phyloP scores from a whole-genome alignment of 2,797 vertebrate genomes.

The Salarias fasciatus region DNA sequence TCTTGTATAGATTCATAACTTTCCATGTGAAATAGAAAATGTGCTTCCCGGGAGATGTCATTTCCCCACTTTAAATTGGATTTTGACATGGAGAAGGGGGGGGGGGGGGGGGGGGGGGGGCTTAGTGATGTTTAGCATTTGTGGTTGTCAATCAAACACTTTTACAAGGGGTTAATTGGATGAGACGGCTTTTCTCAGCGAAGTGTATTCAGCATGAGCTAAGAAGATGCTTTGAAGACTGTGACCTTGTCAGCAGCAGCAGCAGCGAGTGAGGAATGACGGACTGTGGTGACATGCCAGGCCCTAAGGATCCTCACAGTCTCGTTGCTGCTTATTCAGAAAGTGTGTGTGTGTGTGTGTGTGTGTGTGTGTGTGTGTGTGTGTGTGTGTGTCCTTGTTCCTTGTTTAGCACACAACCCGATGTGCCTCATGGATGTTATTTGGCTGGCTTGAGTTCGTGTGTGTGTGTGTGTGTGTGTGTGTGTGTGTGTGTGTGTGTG shows the following conservation, averaged over 20 bases:
- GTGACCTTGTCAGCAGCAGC: constrained; percentile 70
- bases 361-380: constrained; percentile 9
- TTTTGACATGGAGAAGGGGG: constrained; percentile 25
- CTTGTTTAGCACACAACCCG: no score
- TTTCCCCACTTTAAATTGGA: constrained; percentile 1
- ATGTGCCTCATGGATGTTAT: no score
- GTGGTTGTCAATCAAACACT: constrained; percentile 47
- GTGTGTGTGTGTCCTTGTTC: no score
- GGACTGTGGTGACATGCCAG: constrained; percentile 50
- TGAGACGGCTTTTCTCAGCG: constrained; percentile 35
- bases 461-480: constrained; percentile 44
- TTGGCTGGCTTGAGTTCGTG: neutral
- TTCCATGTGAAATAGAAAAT: neutral
- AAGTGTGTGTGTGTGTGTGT: constrained; percentile 29
- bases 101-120: constrained; percentile 25
- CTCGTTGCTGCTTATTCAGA: constrained; percentile 52
- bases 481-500: constrained; percentile 36
- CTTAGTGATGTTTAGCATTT: constrained; percentile 38
- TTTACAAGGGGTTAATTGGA: constrained; percentile 42
- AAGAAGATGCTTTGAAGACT: constrained; percentile 57
- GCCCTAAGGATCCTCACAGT: constrained; percentile 58
- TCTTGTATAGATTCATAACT: neutral
- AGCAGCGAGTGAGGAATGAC: constrained; percentile 50
- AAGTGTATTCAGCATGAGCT: constrained; percentile 27
- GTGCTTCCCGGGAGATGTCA: constrained; percentile 15